Evolutionary conservation across 1,140 invertebrate genomes (phyloP), one percentile per base, ranked within the genome.

Genomic region (Drosophila fuyamai): DNA sequence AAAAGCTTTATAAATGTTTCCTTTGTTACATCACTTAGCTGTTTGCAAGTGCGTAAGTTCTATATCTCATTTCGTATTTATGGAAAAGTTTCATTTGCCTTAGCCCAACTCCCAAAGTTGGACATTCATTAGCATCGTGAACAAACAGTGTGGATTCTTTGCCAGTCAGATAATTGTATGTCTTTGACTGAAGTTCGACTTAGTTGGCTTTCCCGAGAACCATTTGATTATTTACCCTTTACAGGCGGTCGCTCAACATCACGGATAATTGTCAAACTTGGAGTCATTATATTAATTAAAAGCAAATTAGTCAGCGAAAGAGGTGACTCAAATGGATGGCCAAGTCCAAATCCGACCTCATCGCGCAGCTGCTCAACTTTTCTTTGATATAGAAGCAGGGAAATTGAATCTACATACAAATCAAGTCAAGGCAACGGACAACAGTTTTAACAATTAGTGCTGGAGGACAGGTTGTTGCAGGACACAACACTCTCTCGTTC

Each of bases 231-330:
- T 81, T 88, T 86, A 73, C 79, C 82, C 81, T 72, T 70, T 67
- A 14, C 23, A 41, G 62, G 48, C 50, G 72, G 32, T 55, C 27
- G 72, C 59, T 75, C 53, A 47, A 48, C 79, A 77, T 88, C 65
- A 71, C 63, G 76, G 59, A 83, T 79, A 89, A 90, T 90, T 89
- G 62, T 71, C 77, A 76, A 90, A 89, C 81, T 89, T 84, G 65
- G 60, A 89, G 85, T 89, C 84, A 89, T 89, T 89, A 89, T 70
- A 76, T 79, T 89, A 85, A 89, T 89, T 89, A 89, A 89, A 89
- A 84, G 85, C 79, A 84, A 90, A 89, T 90, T 84, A 90, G 85
- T 56, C 73, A 44, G 59, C 60, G 60, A 76, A 62, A 59, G 72
- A 67, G 62, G 63, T 79, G 59, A 60, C 9, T 36, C 51, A 23